phyloP scores from a whole-genome alignment of 2,113 vertebrate genomes.

The Salvator merianae region DNA sequence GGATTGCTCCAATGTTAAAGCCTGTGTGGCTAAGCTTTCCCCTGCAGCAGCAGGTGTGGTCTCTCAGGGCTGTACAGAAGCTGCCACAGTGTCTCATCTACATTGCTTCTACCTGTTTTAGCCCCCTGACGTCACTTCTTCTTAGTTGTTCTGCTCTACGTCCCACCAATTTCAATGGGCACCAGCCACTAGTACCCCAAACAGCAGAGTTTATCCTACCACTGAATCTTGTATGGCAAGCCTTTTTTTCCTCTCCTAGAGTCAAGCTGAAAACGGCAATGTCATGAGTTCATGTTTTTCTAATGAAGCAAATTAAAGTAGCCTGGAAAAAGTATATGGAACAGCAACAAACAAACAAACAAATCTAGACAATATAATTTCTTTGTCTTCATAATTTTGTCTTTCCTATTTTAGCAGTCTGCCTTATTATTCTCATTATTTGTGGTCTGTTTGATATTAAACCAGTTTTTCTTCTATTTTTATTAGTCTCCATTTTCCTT shows the following conservation, averaged over 20 bases:
- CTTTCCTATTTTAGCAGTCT: conserved; percentile 24
- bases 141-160: too few species aligned
- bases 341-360: neutral
- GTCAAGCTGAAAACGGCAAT: neutral
- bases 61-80: too few species aligned
- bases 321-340: neutral
- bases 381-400: neutral
- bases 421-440: conserved; percentile 26
- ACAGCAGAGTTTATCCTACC: neutral
- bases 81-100: too few species aligned
- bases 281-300: neutral
- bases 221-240: neutral
- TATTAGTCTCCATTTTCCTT: conserved; percentile 28
- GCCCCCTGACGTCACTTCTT: fast-evolving
- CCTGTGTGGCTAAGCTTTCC: too few species aligned
- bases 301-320: fast-evolving
- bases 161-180: too few species aligned
- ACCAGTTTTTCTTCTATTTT: conserved; percentile 42
- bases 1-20: too few species aligned
- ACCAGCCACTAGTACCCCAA: too few species aligned
- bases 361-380: neutral
- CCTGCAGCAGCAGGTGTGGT: too few species aligned
- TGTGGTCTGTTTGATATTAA: conserved; percentile 26
- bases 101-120: neutral
- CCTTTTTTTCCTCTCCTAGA: neutral